These are phyloP conservation scores for Thunnus thynnus DNA, from an alignment of 2,113 vertebrate species.

Conservation along the genomic window DNA sequence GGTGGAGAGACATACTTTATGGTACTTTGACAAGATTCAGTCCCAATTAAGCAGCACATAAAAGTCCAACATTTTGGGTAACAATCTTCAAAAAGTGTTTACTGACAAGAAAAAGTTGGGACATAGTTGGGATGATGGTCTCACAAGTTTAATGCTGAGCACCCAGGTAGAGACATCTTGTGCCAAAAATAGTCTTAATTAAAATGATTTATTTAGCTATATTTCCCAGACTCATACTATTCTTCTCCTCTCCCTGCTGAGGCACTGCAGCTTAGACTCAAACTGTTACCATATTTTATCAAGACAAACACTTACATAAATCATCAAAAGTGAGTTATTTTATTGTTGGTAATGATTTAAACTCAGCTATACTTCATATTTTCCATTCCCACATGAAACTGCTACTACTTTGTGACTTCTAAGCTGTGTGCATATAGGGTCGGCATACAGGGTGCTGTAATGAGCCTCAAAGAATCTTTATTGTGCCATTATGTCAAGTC, in stretches of 20 bases:
- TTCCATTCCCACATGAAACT: background rate
- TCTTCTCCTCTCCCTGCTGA: background rate
- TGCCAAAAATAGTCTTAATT: conserved; percentile 40
- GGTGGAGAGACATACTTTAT: background rate
- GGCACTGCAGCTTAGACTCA: background rate
- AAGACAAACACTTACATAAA: conserved; percentile 4
- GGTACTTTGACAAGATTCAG: background rate
- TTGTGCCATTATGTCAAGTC: too few species aligned
- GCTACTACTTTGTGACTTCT: background rate
- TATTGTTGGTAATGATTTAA: background rate
- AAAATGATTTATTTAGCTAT: conserved; percentile 32
- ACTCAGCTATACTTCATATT: background rate
- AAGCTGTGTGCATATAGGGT: background rate
- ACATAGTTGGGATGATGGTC: background rate
- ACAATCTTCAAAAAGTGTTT: background rate
- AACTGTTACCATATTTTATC: background rate
- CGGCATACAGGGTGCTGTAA: background rate
- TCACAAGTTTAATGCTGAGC: background rate
- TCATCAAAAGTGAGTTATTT: background rate
- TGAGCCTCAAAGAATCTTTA: background rate
- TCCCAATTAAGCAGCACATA: conserved; percentile 13
- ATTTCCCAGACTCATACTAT: background rate
- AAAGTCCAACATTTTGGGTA: background rate
- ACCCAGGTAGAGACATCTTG: background rate
- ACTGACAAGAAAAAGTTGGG: background rate